Percentiles rank a stretch among this genome's conserved stretches.
These are phyloP conservation scores for Murina feae DNA, from an alignment of 2,113 vertebrate species.

Conservation along the genomic window DNA sequence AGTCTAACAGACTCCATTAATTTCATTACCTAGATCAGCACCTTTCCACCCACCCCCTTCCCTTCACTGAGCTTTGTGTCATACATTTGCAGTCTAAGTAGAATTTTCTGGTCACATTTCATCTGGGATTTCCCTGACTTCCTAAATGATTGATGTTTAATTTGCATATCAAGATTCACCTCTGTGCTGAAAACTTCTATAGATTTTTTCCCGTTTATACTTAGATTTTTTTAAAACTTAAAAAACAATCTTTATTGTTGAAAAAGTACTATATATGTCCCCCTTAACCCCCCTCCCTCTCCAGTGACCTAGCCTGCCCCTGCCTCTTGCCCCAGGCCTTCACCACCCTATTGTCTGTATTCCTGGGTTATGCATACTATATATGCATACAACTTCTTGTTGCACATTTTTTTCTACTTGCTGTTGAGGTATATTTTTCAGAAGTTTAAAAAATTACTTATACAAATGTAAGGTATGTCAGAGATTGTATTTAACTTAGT, in stretches of 20 bases:
- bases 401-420: neutral
- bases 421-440: neutral
- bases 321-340: too few relatives aligned
- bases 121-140: neutral
- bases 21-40: neutral
- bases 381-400: neutral
- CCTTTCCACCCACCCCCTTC: neutral
- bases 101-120: neutral
- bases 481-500: neutral
- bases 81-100: neutral
- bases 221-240: too few relatives aligned
- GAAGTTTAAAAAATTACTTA: neutral
- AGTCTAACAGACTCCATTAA: neutral
- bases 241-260: too few relatives aligned
- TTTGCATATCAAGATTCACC: neutral
- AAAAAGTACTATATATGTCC: too few relatives aligned
- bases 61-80: neutral
- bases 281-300: too few relatives aligned
- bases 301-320: too few relatives aligned
- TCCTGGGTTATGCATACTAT: too few relatives aligned
- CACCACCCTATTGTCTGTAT: too few relatives aligned
- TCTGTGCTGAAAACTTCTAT: neutral
- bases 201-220: neutral
- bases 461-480: neutral
- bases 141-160: constrained; percentile 23